Conservation (phyloP, 2,888 invertebrate species). For the Volucella inanis region DNA sequence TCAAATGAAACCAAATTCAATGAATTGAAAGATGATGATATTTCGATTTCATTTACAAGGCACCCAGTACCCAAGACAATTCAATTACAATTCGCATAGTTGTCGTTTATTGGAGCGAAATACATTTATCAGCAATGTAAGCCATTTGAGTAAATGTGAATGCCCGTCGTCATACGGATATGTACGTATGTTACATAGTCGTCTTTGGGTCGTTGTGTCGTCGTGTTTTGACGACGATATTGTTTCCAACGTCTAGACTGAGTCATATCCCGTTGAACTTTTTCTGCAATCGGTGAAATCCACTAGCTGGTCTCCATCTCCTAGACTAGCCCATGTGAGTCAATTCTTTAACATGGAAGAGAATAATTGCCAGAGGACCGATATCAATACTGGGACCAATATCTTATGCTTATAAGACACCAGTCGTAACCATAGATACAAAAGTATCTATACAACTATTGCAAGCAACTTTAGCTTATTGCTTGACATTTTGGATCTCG, state of each 20-base stretch:
- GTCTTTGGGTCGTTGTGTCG: not conserved
- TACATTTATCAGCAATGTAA: conserved; percentile 33
- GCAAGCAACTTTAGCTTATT: conserved; percentile 46
- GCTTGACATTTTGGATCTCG: conserved; percentile 60
- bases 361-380: conserved; percentile 43
- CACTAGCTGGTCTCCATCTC: conserved; percentile 41
- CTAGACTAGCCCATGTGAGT: conserved; percentile 61
- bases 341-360: conserved; percentile 38
- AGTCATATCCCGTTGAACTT: conserved; percentile 68
- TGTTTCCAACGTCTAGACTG: conserved; percentile 61
- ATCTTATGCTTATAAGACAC: conserved; percentile 1
- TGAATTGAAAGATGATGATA: conserved; percentile 58
- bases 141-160: conserved; percentile 46
- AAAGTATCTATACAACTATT: conserved; percentile 12
- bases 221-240: conserved; percentile 20
- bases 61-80: conserved; percentile 13
- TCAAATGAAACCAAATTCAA: conserved; percentile 42
- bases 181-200: not conserved
- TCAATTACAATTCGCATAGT: conserved; percentile 65
- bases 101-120: conserved; percentile 50
- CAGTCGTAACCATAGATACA: not conserved
- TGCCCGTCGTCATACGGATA: conserved; percentile 38
- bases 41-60: conserved; percentile 32
- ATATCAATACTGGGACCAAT: conserved; percentile 11
- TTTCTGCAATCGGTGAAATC: conserved; percentile 28